phyloP scores from a whole-genome alignment of 2,113 vertebrate genomes.

The Proteles cristata region DNA sequence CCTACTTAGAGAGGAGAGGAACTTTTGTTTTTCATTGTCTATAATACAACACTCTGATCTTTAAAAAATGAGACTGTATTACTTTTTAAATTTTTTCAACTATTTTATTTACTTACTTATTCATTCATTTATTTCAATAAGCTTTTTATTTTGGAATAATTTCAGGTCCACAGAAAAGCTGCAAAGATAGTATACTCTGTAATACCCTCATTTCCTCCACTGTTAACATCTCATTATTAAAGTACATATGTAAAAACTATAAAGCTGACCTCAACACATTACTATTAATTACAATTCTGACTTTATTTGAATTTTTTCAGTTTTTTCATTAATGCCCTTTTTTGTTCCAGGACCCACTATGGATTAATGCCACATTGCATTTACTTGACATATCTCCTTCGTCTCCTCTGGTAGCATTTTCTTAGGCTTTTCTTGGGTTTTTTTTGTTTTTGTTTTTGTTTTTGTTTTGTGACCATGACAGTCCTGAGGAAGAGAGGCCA shows the following conservation, averaged over 20 bases:
- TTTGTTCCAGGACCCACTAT: background rate
- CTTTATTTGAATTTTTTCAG: background rate
- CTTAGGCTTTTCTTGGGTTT: background rate
- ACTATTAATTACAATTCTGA: background rate
- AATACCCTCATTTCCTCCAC: background rate
- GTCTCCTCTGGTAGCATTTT: background rate
- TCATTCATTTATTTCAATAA: background rate
- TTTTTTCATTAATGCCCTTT: background rate
- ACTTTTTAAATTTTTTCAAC: background rate
- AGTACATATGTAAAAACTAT: background rate
- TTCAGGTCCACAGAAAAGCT: slow-evolving; percentile 41
- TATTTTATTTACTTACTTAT: background rate
- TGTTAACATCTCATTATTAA: background rate
- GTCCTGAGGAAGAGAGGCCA: background rate
- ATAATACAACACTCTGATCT: background rate
- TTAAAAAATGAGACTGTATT: background rate
- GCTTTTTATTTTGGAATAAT: slow-evolving; percentile 49
- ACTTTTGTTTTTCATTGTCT: slow-evolving; percentile 50
- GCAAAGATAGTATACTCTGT: background rate
- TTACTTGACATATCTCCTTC: background rate
- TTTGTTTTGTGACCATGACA: background rate
- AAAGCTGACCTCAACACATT: background rate
- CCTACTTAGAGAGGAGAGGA: background rate
- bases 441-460: background rate
- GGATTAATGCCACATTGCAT: background rate